Conservation (phyloP, 2,888 invertebrate species). For the Lamellibrachia satsuma region DNA sequence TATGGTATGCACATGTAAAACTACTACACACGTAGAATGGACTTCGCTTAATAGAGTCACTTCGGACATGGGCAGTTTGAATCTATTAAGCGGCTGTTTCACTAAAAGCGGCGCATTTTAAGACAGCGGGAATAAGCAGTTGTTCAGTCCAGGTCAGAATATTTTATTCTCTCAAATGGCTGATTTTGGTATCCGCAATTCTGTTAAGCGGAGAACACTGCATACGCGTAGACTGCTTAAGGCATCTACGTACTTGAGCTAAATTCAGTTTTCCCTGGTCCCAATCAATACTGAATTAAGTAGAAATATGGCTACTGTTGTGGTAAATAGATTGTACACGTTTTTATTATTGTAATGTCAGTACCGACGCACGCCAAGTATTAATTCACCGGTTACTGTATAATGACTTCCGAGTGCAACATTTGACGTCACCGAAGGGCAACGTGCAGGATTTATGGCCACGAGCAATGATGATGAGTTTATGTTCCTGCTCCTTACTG, state of each 20-base stretch:
- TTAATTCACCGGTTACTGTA: neutral
- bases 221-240: neutral
- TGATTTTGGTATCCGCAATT: too few relatives aligned
- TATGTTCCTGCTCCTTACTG: neutral
- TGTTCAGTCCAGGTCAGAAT: too few relatives aligned
- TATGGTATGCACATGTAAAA: too few relatives aligned
- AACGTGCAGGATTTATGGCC: neutral
- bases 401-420: neutral
- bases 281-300: slow-evolving; percentile 4
- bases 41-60: too few relatives aligned
- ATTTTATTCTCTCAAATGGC: too few relatives aligned
- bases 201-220: too few relatives aligned
- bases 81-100: too few relatives aligned
- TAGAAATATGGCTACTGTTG: neutral
- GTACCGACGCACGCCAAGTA: neutral
- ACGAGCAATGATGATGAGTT: neutral
- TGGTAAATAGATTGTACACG: neutral
- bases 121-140: too few relatives aligned
- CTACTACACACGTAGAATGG: too few relatives aligned
- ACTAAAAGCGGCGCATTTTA: too few relatives aligned
- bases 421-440: neutral
- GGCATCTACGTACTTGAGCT: neutral
- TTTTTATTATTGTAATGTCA: neutral
- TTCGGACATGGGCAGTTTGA: too few relatives aligned
- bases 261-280: neutral